Conservation (phyloP, 2,888 invertebrate genomes). For the Drosophila nr. medialis region DNA sequence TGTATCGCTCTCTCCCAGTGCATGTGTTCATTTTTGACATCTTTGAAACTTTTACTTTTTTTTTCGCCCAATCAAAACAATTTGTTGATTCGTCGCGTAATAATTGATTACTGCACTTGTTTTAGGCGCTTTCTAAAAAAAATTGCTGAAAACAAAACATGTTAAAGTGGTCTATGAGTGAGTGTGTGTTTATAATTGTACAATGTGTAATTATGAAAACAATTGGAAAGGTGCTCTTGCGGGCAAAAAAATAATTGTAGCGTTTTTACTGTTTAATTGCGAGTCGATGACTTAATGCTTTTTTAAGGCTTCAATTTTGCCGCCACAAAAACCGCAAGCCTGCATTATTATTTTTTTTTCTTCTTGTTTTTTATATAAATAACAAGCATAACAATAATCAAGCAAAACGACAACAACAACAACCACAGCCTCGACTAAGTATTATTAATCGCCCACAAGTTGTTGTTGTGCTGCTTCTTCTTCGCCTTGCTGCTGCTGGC, state of each 20-base stretch:
- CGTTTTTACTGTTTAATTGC: conserved; percentile 38
- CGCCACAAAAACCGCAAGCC: conserved; percentile 49
- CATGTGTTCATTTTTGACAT: conserved; percentile 13
- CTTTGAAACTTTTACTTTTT: conserved; percentile 60
- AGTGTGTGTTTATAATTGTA: conserved; percentile 34
- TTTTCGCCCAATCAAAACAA: conserved; percentile 40
- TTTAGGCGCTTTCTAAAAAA: conserved; percentile 73
- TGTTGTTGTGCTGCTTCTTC: conserved; percentile 12
- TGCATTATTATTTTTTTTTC: not conserved
- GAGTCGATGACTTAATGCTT: conserved; percentile 23
- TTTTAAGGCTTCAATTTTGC: conserved; percentile 57
- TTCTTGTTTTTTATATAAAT: conserved; percentile 41
- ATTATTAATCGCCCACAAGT: conserved; percentile 32
- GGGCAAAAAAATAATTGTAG: conserved; percentile 42
- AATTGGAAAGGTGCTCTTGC: conserved; percentile 70
- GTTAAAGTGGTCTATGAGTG: conserved; percentile 24
- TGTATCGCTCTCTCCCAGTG: not conserved
- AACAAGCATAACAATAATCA: conserved; percentile 41
- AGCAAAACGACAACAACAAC: conserved; percentile 11
- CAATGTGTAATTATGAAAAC: conserved; percentile 56
- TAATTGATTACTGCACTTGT: conserved; percentile 76
- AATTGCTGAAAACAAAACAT: conserved; percentile 25
- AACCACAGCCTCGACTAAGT: conserved; percentile 16
- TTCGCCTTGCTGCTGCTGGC: conserved; percentile 7
- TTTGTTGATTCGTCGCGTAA: conserved; percentile 64